phyloP scores from a whole-genome alignment of 2,113 vertebrate species.

The Cinclus cinclus region DNA sequence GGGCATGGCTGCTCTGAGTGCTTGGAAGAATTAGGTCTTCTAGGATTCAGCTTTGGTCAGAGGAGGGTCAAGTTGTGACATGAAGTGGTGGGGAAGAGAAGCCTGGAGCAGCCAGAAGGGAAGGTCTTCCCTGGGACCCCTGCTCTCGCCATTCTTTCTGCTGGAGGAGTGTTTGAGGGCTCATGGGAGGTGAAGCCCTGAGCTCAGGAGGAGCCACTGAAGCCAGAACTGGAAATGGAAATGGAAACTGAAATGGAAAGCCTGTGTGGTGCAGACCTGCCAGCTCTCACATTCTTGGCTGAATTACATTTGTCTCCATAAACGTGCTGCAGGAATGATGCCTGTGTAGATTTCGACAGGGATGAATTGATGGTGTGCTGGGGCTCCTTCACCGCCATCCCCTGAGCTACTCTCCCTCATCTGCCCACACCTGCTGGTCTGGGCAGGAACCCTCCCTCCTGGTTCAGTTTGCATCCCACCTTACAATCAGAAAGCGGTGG shows the following conservation, averaged over 20 bases:
- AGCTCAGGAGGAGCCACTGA: not conserved
- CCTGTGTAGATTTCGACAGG: not conserved
- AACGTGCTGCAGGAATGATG: not conserved
- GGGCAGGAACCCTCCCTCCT: not conserved
- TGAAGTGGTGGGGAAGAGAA: not conserved
- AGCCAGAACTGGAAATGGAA: not conserved
- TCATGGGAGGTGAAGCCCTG: fast-evolving
- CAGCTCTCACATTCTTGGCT: not conserved
- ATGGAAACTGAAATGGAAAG: not conserved
- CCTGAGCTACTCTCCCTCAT: not conserved
- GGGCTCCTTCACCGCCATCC: not conserved
- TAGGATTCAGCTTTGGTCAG: not conserved
- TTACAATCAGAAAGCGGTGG: not conserved
- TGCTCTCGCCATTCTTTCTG: not conserved
- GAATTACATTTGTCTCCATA: not conserved
- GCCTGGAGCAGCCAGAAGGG: not conserved
- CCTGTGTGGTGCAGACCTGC: not conserved
- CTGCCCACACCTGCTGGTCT: not conserved
- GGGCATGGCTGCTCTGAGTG: fast-evolving
- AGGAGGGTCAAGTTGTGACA: not conserved
- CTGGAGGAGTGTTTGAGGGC: not conserved
- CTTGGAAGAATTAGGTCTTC: not conserved
- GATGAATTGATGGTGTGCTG: not conserved
- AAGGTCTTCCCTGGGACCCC: fast-evolving
- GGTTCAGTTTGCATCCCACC: not conserved